Evolutionary conservation across 2,888 invertebrate genomes (phyloP).

Genomic region (Xanthia togata): DNA sequence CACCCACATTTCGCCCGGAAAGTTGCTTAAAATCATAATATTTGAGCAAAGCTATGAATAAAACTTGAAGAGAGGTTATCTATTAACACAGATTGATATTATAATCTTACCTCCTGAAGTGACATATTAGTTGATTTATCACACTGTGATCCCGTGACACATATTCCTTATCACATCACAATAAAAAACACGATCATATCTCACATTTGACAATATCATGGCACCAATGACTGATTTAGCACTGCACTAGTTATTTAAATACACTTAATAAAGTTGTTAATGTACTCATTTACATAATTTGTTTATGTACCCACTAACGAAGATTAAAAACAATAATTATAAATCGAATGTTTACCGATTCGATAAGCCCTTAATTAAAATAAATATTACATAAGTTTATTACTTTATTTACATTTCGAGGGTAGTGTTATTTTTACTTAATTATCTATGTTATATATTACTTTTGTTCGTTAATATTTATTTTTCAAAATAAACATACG

Average conservation of each 20-base stretch:
- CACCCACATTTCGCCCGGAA: too few species aligned
- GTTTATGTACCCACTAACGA: slow-evolving; percentile 46
- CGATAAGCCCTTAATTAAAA: slow-evolving; percentile 31
- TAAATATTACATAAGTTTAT: slow-evolving; percentile 38
- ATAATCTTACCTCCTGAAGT: slow-evolving; percentile 84
- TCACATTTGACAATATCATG: slow-evolving; percentile 71
- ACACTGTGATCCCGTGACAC: slow-evolving; percentile 77
- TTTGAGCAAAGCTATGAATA: neutral
- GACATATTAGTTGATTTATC: slow-evolving; percentile 82
- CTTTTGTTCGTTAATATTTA: slow-evolving; percentile 56
- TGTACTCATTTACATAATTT: slow-evolving; percentile 52
- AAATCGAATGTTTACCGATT: slow-evolving; percentile 23
- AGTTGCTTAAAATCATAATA: neutral
- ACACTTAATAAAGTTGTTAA: slow-evolving; percentile 35
- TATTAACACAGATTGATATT: slow-evolving; percentile 34
- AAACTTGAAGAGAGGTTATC: neutral
- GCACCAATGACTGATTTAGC: slow-evolving; percentile 51
- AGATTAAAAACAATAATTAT: slow-evolving; percentile 51
- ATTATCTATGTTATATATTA: slow-evolving; percentile 5
- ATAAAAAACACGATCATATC: slow-evolving; percentile 67
- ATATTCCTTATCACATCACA: slow-evolving; percentile 79
- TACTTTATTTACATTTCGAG: slow-evolving; percentile 42
- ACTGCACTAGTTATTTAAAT: slow-evolving; percentile 39
- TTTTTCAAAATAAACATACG: slow-evolving; percentile 51
- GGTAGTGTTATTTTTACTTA: slow-evolving; percentile 36